Conservation (phyloP, 2,888 invertebrate genomes). For the Ormyrus thymus region DNA sequence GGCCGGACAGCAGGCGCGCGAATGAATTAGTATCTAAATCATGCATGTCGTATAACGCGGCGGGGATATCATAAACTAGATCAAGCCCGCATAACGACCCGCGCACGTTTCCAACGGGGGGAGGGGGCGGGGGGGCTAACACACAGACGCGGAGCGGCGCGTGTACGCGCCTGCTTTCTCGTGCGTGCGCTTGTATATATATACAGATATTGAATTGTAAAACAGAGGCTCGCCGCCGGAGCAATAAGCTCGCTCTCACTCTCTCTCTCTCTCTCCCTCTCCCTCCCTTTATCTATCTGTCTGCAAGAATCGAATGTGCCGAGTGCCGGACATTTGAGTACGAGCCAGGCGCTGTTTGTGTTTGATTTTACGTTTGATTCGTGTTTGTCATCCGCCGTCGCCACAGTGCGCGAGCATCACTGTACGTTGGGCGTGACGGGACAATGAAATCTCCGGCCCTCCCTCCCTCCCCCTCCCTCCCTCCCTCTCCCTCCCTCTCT, state of each 20-base stretch:
- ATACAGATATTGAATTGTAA: conserved; percentile 35
- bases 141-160: too few species aligned
- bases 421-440: conserved; percentile 33
- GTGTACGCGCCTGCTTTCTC: too few species aligned
- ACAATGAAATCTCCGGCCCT: conserved; percentile 39
- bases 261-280: too few species aligned
- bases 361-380: conserved; percentile 40
- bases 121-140: too few species aligned
- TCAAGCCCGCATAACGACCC: conserved; percentile 26
- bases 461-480: neutral
- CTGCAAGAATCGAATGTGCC: too few species aligned
- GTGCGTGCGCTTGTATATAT: too few species aligned
- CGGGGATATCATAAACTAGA: conserved; percentile 38
- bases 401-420: neutral
- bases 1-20: neutral
- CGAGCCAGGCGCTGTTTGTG: conserved; percentile 5
- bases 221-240: conserved; percentile 20
- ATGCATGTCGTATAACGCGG: conserved; percentile 10
- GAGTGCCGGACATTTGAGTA: too few species aligned
- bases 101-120: neutral
- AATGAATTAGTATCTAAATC: conserved; percentile 51
- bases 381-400: conserved; percentile 28
- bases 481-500: neutral
- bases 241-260: neutral
- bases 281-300: too few species aligned